phyloP scores from a whole-genome alignment of 2,888 invertebrate species.

The Cabera pusaria region DNA sequence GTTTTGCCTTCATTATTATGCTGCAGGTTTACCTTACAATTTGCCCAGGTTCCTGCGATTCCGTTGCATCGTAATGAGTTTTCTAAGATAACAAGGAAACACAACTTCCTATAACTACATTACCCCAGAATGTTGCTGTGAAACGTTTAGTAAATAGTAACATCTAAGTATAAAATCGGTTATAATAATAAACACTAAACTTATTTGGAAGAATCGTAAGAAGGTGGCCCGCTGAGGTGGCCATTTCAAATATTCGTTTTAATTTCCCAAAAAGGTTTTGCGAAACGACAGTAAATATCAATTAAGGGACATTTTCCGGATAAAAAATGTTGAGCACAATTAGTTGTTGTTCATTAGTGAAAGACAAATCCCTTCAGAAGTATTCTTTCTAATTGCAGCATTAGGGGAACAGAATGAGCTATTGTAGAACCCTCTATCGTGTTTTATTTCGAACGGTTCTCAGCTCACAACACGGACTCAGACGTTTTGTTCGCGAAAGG shows the following conservation, averaged over 20 bases:
- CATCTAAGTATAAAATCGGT: slow-evolving; percentile 3
- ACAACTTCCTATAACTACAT: slow-evolving; percentile 19
- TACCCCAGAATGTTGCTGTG: no score
- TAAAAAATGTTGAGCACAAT: slow-evolving; percentile 46
- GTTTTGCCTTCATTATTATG: slow-evolving; percentile 16
- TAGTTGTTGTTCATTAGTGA: slow-evolving; percentile 69
- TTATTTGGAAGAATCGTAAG: no score
- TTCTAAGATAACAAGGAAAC: slow-evolving; percentile 29
- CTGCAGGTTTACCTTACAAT: slow-evolving; percentile 14
- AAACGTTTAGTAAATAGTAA: no score
- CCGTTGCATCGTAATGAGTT: slow-evolving; percentile 29
- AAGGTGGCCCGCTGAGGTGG: no score
- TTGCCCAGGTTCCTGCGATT: slow-evolving; percentile 21
- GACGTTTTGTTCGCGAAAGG: slow-evolving; percentile 41
- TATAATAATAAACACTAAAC: no score
- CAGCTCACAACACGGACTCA: slow-evolving; percentile 49
- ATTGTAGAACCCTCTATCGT: slow-evolving; percentile 58
- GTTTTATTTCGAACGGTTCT: slow-evolving; percentile 64
- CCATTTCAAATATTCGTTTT: slow-evolving; percentile 47
- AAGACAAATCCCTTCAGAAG: slow-evolving; percentile 70
- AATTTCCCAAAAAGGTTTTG: slow-evolving; percentile 49
- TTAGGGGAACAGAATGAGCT: slow-evolving; percentile 66
- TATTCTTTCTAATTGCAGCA: slow-evolving; percentile 72
- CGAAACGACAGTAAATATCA: slow-evolving; percentile 52
- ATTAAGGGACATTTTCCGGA: slow-evolving; percentile 50